Conservation (phyloP, 2,888 invertebrate species). For the Napeogenes sylphis region DNA sequence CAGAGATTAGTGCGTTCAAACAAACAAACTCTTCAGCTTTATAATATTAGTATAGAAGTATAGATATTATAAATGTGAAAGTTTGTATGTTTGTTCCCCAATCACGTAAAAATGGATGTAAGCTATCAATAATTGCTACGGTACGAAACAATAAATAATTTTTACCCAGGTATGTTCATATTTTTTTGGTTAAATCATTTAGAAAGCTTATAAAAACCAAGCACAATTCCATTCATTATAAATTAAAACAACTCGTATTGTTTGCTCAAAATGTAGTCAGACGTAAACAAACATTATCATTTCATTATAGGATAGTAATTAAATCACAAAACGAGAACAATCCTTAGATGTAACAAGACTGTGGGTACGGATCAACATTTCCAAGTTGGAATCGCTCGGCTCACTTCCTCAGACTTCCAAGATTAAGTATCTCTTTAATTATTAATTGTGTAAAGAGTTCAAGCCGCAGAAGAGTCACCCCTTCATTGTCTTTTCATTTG, state of each 20-base stretch:
- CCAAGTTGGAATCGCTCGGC: slow-evolving; percentile 42
- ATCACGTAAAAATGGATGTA: too few species aligned
- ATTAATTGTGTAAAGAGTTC: slow-evolving; percentile 74
- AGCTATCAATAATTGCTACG: too few species aligned
- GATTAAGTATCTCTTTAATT: slow-evolving; percentile 65
- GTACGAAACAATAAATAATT: too few species aligned
- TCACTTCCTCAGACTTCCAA: slow-evolving; percentile 42
- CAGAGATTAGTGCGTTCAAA: too few species aligned
- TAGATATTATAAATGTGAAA: too few species aligned
- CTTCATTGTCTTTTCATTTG: slow-evolving; percentile 49
- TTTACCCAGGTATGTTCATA: too few species aligned
- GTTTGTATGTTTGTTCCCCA: too few species aligned
- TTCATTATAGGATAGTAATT: slow-evolving; percentile 57
- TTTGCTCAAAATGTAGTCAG: neutral
- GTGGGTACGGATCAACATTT: slow-evolving; percentile 60
- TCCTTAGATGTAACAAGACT: slow-evolving; percentile 58
- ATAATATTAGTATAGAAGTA: too few species aligned
- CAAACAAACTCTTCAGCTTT: too few species aligned
- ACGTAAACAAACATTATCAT: slow-evolving; percentile 43
- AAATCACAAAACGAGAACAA: slow-evolving; percentile 43
- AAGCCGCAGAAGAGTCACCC: slow-evolving; percentile 34
- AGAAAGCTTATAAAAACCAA: too few species aligned
- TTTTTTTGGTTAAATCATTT: too few species aligned
- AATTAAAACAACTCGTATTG: neutral
- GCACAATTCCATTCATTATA: neutral